Evolutionary conservation across 1,140 invertebrate species (phyloP), one percentile per base, ranked within the genome.

Genomic region (Condylostylus longicornis): DNA sequence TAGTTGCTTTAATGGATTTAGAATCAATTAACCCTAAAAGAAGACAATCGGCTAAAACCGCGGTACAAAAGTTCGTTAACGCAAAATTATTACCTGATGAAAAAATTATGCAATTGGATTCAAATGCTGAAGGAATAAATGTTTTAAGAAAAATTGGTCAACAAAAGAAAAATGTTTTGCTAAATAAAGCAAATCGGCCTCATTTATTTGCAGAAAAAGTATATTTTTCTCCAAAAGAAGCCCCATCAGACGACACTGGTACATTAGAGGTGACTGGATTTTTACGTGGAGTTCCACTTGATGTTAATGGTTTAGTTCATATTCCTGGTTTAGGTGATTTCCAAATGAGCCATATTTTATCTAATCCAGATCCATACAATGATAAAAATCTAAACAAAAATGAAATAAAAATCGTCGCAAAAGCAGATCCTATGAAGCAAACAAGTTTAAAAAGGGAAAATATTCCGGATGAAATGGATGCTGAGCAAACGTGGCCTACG

Each of bases 401-500:
- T 13, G 45, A 56, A 31, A 46, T 66, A 10, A 64, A 63, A 44
- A 49, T 84, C 8, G 51, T 87, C 27, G 73, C 74, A 48, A 57
- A 53, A 21, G 73, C 77, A 37, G 74, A 87, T 67, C 71, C 77
- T 6, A 41, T 44, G 1, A 71, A 76, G 55, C 81, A 84, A 67
- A 82, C 84, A 54, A 75, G 74, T 33, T 65, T 95, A 13, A 63
- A 75, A 40, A 69, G 69, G 44, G 88, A 93, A 67, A 82, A 86
- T 64, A 66, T 77, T 37, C 77, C 79, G 15, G 85, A 95, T 66
- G 75, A 78, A 19, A 88, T 96, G 86, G 83, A 94, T 61, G 83
- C 79, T 12, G 91, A 97, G 64, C 91, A 96, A 66, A 94, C 90
- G 17, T 95, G 86, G 84, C 89, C 90, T 1, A 93, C 85, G 18